Percentiles rank a stretch among this genome's conserved stretches.
These are phyloP conservation scores for Drosophila willistoni DNA, from an alignment of 1,140 invertebrate genomes.

Conservation along the genomic window DNA sequence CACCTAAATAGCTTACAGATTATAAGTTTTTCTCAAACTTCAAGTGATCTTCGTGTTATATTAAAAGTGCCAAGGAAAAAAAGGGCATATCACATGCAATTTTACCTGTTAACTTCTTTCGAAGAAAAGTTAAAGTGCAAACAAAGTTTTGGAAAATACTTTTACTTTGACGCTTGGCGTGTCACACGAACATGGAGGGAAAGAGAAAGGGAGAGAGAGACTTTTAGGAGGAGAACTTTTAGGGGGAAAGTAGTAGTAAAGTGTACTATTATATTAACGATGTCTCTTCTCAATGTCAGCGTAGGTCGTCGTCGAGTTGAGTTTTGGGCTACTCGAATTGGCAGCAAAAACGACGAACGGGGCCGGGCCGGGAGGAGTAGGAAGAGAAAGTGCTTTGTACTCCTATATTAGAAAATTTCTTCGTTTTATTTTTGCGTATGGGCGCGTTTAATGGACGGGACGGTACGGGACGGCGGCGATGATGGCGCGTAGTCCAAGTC, in stretches of 20 bases:
- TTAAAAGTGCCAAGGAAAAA: background rate
- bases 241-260: background rate
- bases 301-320: constrained; percentile 44
- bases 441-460: constrained; percentile 31
- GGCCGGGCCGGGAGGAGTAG: no score
- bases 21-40: no score
- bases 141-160: constrained; percentile 6
- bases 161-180: constrained; percentile 49
- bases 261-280: constrained; percentile 7
- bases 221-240: background rate
- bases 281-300: constrained; percentile 49
- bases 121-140: constrained; percentile 16
- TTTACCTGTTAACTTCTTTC: constrained; percentile 3
- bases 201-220: constrained; percentile 11
- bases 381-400: no score
- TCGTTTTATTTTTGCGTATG: constrained; percentile 22
- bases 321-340: no score
- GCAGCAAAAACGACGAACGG: no score
- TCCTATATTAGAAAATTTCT: no score
- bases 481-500: constrained; percentile 49
- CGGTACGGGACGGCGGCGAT: background rate
- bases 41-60: no score
- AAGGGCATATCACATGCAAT: background rate
- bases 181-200: constrained; percentile 52
- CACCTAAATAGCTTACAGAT: no score